Conservation (phyloP, 2,797 vertebrate species). For the Falco columbarius region DNA sequence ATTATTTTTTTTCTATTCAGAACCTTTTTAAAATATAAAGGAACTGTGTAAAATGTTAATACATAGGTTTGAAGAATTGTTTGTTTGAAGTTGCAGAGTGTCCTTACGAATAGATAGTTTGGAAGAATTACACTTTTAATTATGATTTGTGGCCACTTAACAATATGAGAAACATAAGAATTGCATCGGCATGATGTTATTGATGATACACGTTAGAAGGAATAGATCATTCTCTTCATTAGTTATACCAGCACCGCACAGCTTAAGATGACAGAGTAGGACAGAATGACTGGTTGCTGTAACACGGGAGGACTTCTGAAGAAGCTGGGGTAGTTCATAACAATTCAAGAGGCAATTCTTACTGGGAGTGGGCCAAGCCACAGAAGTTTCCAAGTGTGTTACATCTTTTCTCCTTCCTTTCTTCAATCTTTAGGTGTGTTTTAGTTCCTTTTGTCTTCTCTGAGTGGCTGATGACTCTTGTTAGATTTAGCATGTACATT, state of each 20-base stretch:
- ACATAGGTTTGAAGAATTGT: background rate
- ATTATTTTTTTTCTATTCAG: background rate
- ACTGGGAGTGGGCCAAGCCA: background rate
- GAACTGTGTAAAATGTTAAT: background rate
- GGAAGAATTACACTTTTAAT: background rate
- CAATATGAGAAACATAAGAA: background rate
- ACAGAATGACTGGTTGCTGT: background rate
- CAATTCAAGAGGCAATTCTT: background rate
- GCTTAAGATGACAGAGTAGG: background rate
- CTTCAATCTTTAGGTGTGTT: background rate
- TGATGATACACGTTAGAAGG: background rate
- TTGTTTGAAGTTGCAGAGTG: background rate
- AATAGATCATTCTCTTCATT: background rate
- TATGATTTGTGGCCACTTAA: slow-evolving; percentile 34
- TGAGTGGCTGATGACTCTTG: background rate
- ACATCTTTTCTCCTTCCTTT: background rate
- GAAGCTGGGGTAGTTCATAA: background rate
- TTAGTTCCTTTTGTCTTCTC: background rate
- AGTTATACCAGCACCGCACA: background rate
- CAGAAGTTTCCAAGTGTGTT: background rate
- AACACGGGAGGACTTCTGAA: background rate
- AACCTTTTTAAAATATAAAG: background rate
- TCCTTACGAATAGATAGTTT: background rate
- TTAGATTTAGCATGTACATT: background rate
- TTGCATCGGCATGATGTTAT: background rate